Evolutionary conservation across 2,797 vertebrate genomes (phyloP).

Genomic region (Spinibarbus caldwelli): DNA sequence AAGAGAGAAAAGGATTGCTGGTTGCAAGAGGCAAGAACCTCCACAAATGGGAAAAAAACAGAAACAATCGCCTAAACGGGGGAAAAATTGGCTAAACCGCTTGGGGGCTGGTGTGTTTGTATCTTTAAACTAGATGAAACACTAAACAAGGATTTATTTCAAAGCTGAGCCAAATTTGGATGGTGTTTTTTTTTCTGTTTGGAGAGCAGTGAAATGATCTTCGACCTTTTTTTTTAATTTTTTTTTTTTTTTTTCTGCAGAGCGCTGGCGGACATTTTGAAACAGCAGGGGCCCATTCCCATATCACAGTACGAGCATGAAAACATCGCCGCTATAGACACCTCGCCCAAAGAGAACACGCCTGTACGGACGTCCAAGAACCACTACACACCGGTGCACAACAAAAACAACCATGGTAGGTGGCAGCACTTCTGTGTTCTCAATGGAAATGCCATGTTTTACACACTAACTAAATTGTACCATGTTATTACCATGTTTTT

Average conservation of each 20-base stretch:
- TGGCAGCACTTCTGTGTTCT: not conserved
- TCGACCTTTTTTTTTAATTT: no score
- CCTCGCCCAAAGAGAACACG: slow-evolving; percentile 93
- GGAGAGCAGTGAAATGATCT: not conserved
- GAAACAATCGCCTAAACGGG: slow-evolving; percentile 2
- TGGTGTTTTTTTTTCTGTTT: not conserved
- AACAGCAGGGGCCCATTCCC: slow-evolving; percentile 92
- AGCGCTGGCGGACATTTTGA: slow-evolving; percentile 95
- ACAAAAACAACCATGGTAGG: slow-evolving; percentile 87
- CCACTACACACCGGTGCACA: slow-evolving; percentile 93
- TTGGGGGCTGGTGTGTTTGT: not conserved
- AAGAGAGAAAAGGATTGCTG: not conserved
- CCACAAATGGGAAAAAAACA: not conserved
- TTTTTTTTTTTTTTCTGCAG: slow-evolving; percentile 71
- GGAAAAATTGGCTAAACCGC: slow-evolving; percentile 13
- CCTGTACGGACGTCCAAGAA: slow-evolving; percentile 91
- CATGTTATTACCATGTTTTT: no score
- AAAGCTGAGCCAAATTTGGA: not conserved
- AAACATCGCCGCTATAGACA: slow-evolving; percentile 86
- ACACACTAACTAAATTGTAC: no score
- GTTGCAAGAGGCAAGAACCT: not conserved
- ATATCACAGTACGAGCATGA: slow-evolving; percentile 94
- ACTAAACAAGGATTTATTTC: slow-evolving; percentile 1
- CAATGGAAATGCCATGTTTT: not conserved
- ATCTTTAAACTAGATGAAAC: slow-evolving; percentile 14